phyloP scores from a whole-genome alignment of 2,888 invertebrate species.

The Orthosia gracilis region DNA sequence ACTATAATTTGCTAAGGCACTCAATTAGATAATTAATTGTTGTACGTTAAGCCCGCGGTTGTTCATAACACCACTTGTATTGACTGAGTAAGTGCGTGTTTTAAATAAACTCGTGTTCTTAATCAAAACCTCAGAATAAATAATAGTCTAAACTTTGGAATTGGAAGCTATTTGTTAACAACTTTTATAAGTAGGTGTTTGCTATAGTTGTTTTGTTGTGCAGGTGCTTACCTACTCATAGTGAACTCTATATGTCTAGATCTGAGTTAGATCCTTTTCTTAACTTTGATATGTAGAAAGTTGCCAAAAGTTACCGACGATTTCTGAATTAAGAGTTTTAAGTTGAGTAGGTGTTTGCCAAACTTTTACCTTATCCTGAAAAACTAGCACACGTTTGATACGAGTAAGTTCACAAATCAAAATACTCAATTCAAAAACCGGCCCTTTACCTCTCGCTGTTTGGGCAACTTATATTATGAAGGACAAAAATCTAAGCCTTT shows the following conservation, averaged over 20 bases:
- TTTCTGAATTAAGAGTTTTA: no score
- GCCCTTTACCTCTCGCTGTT: no score
- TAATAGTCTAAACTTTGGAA: no score
- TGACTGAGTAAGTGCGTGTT: constrained; percentile 30
- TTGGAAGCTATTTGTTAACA: constrained; percentile 1
- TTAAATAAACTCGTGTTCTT: constrained; percentile 39
- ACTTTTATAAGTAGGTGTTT: neutral
- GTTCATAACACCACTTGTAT: constrained; percentile 48
- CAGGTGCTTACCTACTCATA: neutral
- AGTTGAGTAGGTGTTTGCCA: no score
- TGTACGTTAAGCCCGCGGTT: constrained; percentile 25
- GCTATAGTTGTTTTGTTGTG: neutral
- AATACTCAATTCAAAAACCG: no score
- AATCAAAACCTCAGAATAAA: no score
- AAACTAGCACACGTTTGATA: no score
- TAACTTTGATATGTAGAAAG: neutral
- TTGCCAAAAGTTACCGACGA: neutral
- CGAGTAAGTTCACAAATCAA: no score
- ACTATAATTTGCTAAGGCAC: constrained; percentile 33
- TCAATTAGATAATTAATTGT: constrained; percentile 56
- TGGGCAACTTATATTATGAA: no score
- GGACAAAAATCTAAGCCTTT: neutral
- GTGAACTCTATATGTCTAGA: neutral
- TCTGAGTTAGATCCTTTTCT: neutral
- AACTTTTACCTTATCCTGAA: no score